Base-by-base conservation (phyloP, 2,113 vertebrate genomes). In the Chroicocephalus ridibundus region DNA sequence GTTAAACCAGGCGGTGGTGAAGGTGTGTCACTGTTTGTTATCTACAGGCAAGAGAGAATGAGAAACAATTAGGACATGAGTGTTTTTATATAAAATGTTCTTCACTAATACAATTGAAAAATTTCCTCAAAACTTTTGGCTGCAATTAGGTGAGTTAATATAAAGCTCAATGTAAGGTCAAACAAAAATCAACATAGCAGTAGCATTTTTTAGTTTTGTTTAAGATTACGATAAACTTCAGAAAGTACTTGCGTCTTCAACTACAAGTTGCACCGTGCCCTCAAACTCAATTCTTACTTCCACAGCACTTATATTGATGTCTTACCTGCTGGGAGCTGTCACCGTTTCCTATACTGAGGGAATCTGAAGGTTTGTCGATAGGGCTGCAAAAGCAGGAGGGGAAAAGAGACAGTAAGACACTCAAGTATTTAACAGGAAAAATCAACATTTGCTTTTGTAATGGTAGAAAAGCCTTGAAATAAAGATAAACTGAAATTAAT, bases 1-100 rank as follows among this genome's bases (percentile, higher is more conserved):
- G 99, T 98, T 98, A 99, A 98, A 97, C 99, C 99, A 79, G 99
- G 99, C 11, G 99, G 99, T 95, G 99, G 99, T 94, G 99, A 99
- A 71, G 99, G 99, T 79, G 99, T 99, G 97, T 99, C 99, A 97
- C 99, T 99, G 97, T 98, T 98, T 94, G 99, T 97, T 95, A 99
- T 98, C 99, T 99, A 95, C 79, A 95, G 60, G 40, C 42, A 94
- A 91, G 52, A 85, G 8, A 91, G 27, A 87, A 96, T 92, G n/a
- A 88, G 34, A 94, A 92, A 90, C 80, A 91, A 82, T 92, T 69
- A 95, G 65, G 16, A 74, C 6, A 9, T 19, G 14, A 65, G 8
- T 42, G 10, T 72, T 91, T 24, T 58, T 9, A 85, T 18, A 65
- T 22, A 46, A 81, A 82, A 36, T 54, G 93, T 31, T 79, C 5